phyloP scores from a whole-genome alignment of 1,140 invertebrate species.

The Helicoverpa zea region DNA sequence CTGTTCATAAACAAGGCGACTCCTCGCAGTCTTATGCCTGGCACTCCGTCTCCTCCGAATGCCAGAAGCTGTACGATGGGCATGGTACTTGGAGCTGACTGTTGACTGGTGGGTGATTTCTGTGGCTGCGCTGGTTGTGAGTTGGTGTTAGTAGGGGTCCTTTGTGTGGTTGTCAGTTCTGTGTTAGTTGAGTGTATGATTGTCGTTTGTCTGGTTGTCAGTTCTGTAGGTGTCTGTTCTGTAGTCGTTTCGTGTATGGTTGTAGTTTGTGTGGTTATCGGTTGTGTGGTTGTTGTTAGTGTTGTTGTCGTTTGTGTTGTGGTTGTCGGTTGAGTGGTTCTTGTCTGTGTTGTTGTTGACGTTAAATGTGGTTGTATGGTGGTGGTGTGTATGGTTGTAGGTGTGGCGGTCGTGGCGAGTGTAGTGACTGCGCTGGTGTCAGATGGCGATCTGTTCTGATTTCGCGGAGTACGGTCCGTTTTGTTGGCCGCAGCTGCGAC shows the following conservation, averaged over 20 bases:
- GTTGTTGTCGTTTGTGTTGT: background rate
- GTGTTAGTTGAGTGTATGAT: background rate
- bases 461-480: background rate
- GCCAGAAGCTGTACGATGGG: no score
- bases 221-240: background rate
- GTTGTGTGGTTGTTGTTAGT: background rate
- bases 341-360: background rate
- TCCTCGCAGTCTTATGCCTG: background rate
- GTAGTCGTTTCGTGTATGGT: background rate
- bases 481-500: background rate
- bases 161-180: background rate
- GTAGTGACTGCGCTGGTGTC: background rate
- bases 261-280: background rate
- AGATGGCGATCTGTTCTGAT: background rate
- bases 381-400: background rate
- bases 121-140: background rate
- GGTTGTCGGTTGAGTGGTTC: background rate
- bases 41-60: no score
- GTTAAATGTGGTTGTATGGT: background rate
- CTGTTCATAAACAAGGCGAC: slow-evolving; percentile 7
- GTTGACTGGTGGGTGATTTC: no score
- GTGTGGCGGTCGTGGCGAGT: background rate
- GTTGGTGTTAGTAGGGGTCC: background rate
- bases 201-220: background rate
- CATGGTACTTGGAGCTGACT: no score